These are phyloP conservation scores for Acrocyrtus sp. DNA, from an alignment of 2,888 invertebrate species.

Conservation along the genomic window DNA sequence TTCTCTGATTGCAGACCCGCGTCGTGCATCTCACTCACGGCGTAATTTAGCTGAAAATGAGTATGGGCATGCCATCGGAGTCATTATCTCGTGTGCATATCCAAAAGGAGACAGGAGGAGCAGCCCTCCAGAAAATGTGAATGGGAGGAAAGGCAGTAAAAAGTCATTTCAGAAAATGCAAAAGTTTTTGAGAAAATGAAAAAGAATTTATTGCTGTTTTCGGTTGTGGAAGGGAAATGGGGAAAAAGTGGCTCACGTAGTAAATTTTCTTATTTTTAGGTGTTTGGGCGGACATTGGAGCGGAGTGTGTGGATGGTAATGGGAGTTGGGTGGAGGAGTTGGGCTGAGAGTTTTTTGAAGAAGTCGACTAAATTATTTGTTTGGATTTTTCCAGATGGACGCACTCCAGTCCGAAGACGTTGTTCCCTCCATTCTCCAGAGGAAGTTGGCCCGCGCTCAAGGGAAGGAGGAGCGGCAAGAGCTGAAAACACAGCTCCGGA, in stretches of 20 bases:
- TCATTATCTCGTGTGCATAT: slow-evolving; percentile 11
- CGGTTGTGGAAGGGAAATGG: no score
- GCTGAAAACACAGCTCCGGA: slow-evolving; percentile 63
- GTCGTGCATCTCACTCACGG: slow-evolving; percentile 38
- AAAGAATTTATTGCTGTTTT: slow-evolving; percentile 40
- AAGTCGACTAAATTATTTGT: slow-evolving; percentile 33
- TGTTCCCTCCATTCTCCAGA: slow-evolving; percentile 66
- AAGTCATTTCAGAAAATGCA: slow-evolving; percentile 24
- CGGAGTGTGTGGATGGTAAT: no score
- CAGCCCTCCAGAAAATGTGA: not conserved
- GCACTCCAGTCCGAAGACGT: slow-evolving; percentile 65
- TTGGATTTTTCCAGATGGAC: slow-evolving; percentile 59
- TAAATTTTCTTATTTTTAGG: no score
- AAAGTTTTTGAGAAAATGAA: slow-evolving; percentile 23
- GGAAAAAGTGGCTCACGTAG: no score
- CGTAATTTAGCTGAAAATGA: slow-evolving; percentile 22
- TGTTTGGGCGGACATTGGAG: no score
- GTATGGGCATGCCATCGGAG: slow-evolving; percentile 7
- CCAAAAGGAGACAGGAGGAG: not conserved
- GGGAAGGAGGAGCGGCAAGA: slow-evolving; percentile 62
- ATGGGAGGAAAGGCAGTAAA: not conserved
- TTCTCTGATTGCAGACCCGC: no score
- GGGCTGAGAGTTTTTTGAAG: no score
- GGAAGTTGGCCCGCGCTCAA: slow-evolving; percentile 64
- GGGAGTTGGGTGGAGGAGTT: no score